Evolutionary conservation across 2,797 vertebrate species (phyloP).

Genomic region (Pitangus sulphuratus): DNA sequence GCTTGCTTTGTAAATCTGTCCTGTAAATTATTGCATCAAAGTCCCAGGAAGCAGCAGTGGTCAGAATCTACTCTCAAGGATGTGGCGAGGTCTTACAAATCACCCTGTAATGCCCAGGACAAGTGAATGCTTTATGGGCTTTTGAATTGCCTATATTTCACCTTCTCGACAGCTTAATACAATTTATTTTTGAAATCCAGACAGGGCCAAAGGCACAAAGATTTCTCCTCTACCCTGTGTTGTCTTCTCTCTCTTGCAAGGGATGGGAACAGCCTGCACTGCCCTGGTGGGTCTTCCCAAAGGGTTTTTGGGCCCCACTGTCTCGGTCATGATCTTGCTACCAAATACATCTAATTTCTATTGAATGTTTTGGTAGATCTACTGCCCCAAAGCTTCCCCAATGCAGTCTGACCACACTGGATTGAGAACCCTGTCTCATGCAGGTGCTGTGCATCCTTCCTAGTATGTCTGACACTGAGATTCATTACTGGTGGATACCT

Average conservation of each 20-base stretch:
- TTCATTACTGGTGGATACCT: neutral
- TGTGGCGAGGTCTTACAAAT: neutral
- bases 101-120: neutral
- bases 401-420: neutral
- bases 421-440: neutral
- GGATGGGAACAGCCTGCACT: neutral
- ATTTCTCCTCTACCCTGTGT: neutral
- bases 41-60: neutral
- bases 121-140: neutral
- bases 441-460: neutral
- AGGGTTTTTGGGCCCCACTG: neutral
- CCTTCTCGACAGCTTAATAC: neutral
- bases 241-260: neutral
- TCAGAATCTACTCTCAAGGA: neutral
- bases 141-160: neutral
- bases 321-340: neutral
- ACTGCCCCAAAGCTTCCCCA: neutral
- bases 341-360: neutral
- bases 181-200: neutral
- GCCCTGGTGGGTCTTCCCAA: neutral
- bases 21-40: slow-evolving; percentile 13
- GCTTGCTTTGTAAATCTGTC: slow-evolving; percentile 1
- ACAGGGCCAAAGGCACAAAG: neutral
- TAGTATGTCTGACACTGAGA: neutral
- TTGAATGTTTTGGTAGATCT: neutral